Base-by-base conservation (phyloP, 2,113 vertebrate species). In the Sturnira hondurensis region DNA sequence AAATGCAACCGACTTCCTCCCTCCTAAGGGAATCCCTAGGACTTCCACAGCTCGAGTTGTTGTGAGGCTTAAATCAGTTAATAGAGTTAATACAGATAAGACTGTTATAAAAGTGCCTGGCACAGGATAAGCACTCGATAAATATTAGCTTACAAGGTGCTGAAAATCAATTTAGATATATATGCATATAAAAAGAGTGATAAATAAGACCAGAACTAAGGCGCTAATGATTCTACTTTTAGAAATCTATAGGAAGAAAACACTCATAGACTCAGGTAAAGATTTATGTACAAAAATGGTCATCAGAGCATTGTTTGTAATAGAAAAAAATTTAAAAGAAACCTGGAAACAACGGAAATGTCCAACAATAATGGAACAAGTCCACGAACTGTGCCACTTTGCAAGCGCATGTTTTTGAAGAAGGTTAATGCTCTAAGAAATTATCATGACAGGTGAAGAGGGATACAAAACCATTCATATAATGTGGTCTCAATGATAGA, bases 361-460 rank as follows among this genome's bases (percentile, higher is more conserved):
- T 82, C 45, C 58, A 95, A 86, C 56, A 65, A 14, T 76, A 58
- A 83, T 54, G 24, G 56, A 82, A 87, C 8, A 73, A 78, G 73
- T 47, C 81, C 61, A 68, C 50, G 26, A 92, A 94, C 22, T 12
- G 45, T 36, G 36, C 10, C 45, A 71, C 19, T 94, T 87, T 89
- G n/a, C 77, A 85, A 68, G 96, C 90, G 6, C 50, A 65, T 47
- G n/a, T 43, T 92, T 89, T 50, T 74, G n/a, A 95, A 81, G 56
- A 70, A 43, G 80, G 36, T 68, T 87, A 77, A 19, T 50, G 33
- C 50, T 50, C 0, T 43, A 65, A 58, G 50, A 84, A 94, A 76
- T 24, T 15, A 58, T 28, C 9, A 5, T 38, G 36, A 36, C 22
- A 50, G 10, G 43, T 76, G 26, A 81, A 83, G 36, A 91, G 13